A percentile compares a stretch with the other conserved stretches of the same genome.
phyloP scores from a whole-genome alignment of 2,888 invertebrate genomes.

The Euzophera pinguis region DNA sequence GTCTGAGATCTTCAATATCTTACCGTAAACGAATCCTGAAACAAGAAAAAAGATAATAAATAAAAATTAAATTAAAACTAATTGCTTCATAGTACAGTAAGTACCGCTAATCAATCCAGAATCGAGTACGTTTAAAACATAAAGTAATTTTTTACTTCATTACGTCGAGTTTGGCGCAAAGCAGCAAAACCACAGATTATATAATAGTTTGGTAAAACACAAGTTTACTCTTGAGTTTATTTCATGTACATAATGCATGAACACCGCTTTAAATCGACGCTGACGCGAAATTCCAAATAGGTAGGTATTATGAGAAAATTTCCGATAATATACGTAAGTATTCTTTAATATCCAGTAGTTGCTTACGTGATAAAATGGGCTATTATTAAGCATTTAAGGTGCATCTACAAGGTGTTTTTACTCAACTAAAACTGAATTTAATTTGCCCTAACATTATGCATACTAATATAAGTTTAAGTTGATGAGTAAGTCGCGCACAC shows the following conservation, averaged over 20 bases:
- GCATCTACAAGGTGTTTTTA: conserved; percentile 5
- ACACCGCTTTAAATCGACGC: not conserved
- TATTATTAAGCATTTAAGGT: conserved; percentile 6
- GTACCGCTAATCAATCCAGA: not conserved
- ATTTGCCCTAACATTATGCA: too few relatives aligned
- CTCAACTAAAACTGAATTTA: not conserved
- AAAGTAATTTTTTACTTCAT: not conserved
- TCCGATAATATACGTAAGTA: conserved; percentile 8
- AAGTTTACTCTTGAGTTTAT: not conserved
- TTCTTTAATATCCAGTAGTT: conserved; percentile 12
- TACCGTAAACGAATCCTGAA: conserved; percentile 83
- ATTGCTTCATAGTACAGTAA: not conserved
- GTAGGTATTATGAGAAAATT: conserved; percentile 7
- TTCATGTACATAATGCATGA: conserved; percentile 8
- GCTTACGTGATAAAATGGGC: conserved; percentile 10
- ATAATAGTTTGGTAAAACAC: not conserved
- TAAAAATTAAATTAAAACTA: conserved; percentile 6
- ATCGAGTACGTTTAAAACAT: not conserved
- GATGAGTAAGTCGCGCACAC: too few relatives aligned
- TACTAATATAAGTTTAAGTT: too few relatives aligned
- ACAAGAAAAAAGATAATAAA: conserved; percentile 60
- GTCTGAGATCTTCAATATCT: conserved; percentile 40
- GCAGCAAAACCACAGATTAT: not conserved
- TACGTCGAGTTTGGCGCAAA: not conserved
- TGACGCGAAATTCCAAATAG: conserved; percentile 8